phyloP scores from a whole-genome alignment of 2,113 vertebrate species.

The Phyllopteryx taeniolatus region DNA sequence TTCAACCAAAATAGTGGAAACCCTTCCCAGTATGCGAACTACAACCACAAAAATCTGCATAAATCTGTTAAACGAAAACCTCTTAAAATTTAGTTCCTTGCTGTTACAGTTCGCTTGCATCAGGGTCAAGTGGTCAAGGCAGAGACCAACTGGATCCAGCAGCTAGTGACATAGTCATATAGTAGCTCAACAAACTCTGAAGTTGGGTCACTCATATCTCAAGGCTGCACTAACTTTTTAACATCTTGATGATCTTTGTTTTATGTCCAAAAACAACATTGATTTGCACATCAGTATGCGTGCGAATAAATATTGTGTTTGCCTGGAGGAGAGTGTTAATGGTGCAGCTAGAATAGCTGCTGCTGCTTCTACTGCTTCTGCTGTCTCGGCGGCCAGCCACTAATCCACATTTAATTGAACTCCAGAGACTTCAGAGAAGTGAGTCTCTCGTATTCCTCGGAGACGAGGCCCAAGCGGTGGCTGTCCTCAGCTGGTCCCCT shows the following conservation, averaged over 20 bases:
- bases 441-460: conserved; percentile 72
- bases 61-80: too few species aligned
- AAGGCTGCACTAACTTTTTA: too few species aligned
- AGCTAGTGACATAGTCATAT: neutral
- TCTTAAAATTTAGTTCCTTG: neutral
- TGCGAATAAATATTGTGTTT: too few species aligned
- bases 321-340: neutral
- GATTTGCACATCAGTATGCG: too few species aligned
- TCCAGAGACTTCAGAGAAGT: conserved; percentile 96
- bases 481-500: conserved; percentile 76
- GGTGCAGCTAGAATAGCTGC: neutral
- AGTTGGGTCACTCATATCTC: too few species aligned
- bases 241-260: too few species aligned
- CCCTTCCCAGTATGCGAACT: too few species aligned
- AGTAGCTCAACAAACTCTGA: neutral
- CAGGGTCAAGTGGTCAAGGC: neutral
- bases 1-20: neutral
- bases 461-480: conserved; percentile 47
- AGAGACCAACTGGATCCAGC: neutral
- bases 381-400: conserved; percentile 41
- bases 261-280: too few species aligned
- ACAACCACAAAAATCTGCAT: too few species aligned
- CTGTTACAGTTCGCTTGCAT: neutral
- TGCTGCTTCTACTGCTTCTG: neutral
- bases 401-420: conserved; percentile 99